Percentiles rank a stretch among this genome's conserved stretches.
phyloP scores from a whole-genome alignment of 2,797 vertebrate species.

The Propithecus deckenii region DNA sequence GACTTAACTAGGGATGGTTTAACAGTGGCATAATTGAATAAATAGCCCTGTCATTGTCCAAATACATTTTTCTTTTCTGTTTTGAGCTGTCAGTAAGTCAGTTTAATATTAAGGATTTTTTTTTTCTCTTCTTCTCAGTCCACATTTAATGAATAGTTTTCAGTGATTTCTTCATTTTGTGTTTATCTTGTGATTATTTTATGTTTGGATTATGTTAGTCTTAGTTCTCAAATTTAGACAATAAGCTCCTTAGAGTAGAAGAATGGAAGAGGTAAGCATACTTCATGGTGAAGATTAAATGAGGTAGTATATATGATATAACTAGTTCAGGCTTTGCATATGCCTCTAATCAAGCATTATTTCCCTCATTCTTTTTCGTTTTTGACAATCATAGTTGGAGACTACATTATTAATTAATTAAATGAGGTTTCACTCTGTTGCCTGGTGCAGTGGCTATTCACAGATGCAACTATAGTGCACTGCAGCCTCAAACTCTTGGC shows the following conservation, averaged over 20 bases:
- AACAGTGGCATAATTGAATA: not conserved
- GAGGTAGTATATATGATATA: not conserved
- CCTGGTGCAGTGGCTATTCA: too few species aligned
- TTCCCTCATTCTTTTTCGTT: not conserved
- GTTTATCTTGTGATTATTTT: constrained; percentile 18
- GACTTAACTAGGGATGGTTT: not conserved
- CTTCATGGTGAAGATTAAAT: not conserved
- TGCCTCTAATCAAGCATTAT: not conserved
- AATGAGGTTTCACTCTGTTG: too few species aligned
- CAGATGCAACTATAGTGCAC: too few species aligned
- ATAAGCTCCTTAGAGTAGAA: not conserved
- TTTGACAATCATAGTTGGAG: not conserved
- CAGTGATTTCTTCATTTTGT: constrained; percentile 1
- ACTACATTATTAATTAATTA: not conserved
- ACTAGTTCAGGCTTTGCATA: not conserved
- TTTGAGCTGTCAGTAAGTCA: not conserved
- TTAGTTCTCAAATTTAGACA: not conserved
- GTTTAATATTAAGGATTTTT: not conserved
- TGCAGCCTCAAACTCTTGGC: too few species aligned
- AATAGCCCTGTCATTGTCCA: not conserved
- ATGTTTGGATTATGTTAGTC: not conserved
- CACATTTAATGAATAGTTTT: not conserved
- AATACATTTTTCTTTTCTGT: not conserved
- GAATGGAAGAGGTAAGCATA: not conserved
- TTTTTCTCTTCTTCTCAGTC: not conserved